Evolutionary conservation across 2,888 invertebrate species (phyloP).

Genomic region (Acronicta alni): DNA sequence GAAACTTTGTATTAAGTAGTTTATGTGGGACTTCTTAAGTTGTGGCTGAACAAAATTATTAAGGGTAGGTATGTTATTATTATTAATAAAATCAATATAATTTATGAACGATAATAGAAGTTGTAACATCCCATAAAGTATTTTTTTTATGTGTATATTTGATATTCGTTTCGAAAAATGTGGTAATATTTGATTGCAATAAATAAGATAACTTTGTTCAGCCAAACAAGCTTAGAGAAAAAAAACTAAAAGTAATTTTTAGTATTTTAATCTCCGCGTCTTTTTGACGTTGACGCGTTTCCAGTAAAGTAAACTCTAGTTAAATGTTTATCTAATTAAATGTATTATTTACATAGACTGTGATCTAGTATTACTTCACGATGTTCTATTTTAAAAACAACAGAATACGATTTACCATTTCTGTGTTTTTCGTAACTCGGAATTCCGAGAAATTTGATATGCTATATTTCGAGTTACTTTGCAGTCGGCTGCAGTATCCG

Average conservation of each 20-base stretch:
- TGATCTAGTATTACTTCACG: conserved; percentile 88
- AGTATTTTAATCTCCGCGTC: conserved; percentile 73
- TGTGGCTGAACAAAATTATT: conserved; percentile 54
- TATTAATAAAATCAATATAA: neutral
- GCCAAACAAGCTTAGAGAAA: conserved; percentile 54
- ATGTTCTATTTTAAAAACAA: conserved; percentile 84
- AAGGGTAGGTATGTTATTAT: neutral
- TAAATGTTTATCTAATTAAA: conserved; percentile 79
- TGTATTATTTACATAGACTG: conserved; percentile 87
- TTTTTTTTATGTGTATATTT: neutral
- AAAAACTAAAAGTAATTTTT: conserved; percentile 53
- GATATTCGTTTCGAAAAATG: neutral
- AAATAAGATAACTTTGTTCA: conserved; percentile 50
- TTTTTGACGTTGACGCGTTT: conserved; percentile 76
- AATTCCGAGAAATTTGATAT: conserved; percentile 17
- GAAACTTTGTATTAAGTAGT: conserved; percentile 71
- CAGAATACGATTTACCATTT: conserved; percentile 43
- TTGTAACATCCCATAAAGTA: neutral
- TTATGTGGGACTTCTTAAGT: conserved; percentile 59
- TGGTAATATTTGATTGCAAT: conserved; percentile 1
- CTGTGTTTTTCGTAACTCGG: conserved; percentile 14
- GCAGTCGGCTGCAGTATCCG: conserved; percentile 6
- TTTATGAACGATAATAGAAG: too few species aligned
- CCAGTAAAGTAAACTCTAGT: conserved; percentile 72
- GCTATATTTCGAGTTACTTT: conserved; percentile 17